Evolutionary conservation across 2,888 invertebrate genomes (phyloP), one percentile per base, ranked within the genome.

Genomic region (Cephus pygmeus): DNA sequence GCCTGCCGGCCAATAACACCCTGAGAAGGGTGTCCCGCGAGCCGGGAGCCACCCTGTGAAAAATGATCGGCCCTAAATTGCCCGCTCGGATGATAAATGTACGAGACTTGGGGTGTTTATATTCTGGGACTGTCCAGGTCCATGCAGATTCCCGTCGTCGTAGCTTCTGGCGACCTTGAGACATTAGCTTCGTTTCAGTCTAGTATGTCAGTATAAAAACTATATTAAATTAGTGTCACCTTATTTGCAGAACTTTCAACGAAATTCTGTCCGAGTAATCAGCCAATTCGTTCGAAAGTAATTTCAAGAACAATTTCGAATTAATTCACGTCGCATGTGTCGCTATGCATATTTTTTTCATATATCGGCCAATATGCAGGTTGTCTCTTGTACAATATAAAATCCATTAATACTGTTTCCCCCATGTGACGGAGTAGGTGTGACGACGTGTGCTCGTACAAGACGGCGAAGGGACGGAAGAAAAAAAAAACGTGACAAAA

Each of bases 41-140:
- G 86, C 87, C 85, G 83, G 84, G 86, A 86, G 87, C 85, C 87
- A 84, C 85, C 85, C 84, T 81, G 90, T 91, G 91, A 91, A 91
- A 91, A 91, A 91, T 91, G 91, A 91, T 91, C 91, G 88, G 77
- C 84, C 86, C 88, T 88, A 91, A 91, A 91, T 91, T 91, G 90
- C 90, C 89, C 89, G 91, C 90, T 91, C 90, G 90, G 90, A 91
- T 91, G 91, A 91, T 91, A 91, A 91, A 91, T 91, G 90, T 90
- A 90, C 89, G 79, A 80, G 82, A 81, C 82, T 78, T 77, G 79
- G 80, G 76, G 69, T 79, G 40, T 80, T 77, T 80, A 80, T 77
- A 78, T 80, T 82, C 80, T 75, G 76, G 68, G 76, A 80, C 82
- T 83, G 81, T 80, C 82, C 81, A 69, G 75, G 75, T 75, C 75